Conservation (phyloP, 2,888 invertebrate genomes). For the Epirrhoe alternata region DNA sequence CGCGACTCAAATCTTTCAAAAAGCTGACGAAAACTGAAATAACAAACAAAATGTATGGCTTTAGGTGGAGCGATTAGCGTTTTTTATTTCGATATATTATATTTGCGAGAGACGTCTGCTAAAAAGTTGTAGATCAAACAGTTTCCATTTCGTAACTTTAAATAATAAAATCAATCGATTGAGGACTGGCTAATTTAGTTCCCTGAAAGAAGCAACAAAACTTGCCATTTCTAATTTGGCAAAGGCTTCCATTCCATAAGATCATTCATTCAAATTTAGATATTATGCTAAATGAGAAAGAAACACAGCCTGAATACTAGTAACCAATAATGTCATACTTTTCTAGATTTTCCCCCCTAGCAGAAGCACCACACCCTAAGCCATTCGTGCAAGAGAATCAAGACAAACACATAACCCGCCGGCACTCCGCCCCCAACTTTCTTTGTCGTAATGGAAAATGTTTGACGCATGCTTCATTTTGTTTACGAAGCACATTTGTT, state of each 20-base stretch:
- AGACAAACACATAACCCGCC: constrained; percentile 13
- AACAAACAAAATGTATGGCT: constrained; percentile 41
- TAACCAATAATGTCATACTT: too few species aligned
- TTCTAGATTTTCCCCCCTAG: not conserved
- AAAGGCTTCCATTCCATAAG: too few species aligned
- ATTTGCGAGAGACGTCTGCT: too few species aligned
- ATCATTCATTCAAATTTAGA: too few species aligned
- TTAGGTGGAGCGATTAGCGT: not conserved
- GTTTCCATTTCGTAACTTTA: too few species aligned
- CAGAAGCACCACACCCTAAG: not conserved
- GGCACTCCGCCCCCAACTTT: constrained; percentile 21
- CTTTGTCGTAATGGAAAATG: constrained; percentile 34
- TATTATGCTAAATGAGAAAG: too few species aligned
- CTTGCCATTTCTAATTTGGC: too few species aligned
- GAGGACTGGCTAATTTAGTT: too few species aligned
- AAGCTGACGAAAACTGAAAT: constrained; percentile 33
- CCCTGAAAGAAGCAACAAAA: too few species aligned
- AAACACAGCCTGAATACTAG: too few species aligned
- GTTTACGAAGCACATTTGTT: constrained; percentile 16
- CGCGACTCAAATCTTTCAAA: constrained; percentile 40
- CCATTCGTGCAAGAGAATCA: not conserved
- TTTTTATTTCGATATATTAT: not conserved
- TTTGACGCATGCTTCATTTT: constrained; percentile 15
- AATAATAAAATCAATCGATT: too few species aligned
- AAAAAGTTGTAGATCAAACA: too few species aligned